Base-by-base conservation (phyloP, 2,797 vertebrate species). In the Nyctibius grandis region DNA sequence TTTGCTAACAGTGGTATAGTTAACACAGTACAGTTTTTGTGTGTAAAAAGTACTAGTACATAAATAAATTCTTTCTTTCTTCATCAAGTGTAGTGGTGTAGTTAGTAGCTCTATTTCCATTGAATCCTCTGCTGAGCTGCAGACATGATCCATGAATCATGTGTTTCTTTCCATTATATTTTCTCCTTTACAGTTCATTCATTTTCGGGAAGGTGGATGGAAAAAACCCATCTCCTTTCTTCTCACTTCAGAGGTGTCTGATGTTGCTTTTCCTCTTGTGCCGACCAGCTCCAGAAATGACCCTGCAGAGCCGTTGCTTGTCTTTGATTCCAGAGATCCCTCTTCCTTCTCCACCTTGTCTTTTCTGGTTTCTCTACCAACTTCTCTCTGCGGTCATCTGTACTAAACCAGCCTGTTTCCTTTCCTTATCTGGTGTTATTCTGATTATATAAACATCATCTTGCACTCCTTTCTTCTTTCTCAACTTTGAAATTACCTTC, bases 331-430 rank as follows among this genome's bases (percentile, higher is more conserved):
- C 70, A 94, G 54, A 47, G 54, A 67, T 79, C 48, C n/a, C 9
- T 69, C 38, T 90, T 76, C 67, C 54, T 95, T 59, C 77, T 89
- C 74, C 47, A 78, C 34, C 47, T 47, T 36, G 5, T 78, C 28
- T 69, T 88, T 86, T 86, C 91, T 94, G 50, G 59, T 93, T 95
- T 93, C 80, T 91, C 80, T 87, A 25, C 44, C 42, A 29, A 69
- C 29, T 86, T 77, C 61, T 81, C 28, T 84, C 40, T 72, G 34
- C 31, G 78, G 38, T 16, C 25, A 61, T 42, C 80, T 63, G 13
- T 53, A 94, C 54, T 48, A 88, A 93, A 89, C 59, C 74, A 93
- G 77, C 13, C 60, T 93, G 77, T 87, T 95, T 79, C 70, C 61
- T 95, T 93, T 93, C 59, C 45, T 91, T 89, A 88, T 86, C 93